Base-by-base conservation (phyloP, 2,888 invertebrate species). In the Cactoblastis cactorum region DNA sequence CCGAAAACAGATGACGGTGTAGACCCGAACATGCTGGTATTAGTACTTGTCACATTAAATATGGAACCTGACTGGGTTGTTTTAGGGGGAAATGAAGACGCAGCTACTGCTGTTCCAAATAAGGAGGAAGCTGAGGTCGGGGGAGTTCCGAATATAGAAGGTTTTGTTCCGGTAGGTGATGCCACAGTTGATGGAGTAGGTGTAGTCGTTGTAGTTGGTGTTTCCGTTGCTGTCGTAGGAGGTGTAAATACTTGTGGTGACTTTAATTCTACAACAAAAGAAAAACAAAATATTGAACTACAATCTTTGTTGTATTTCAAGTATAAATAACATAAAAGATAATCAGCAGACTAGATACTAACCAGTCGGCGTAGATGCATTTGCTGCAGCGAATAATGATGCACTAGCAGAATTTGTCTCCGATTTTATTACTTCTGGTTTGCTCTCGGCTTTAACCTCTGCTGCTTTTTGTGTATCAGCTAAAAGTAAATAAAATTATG, bases 261-360 rank as follows among this genome's bases (percentile, higher is more conserved):
- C 61, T 69, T 72, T 11, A 67, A 17, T 45, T 49, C 78, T 78
- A 68, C 53, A 74, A n/a, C n/a, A n/a, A n/a, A n/a, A n/a, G 61
- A 49, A 24, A 45, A 48, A 50, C 35, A 24, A 38, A 35, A 22
- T 49, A 3, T 46, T 2, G n/a, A n/a, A n/a, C n/a, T n/a, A n/a
- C n/a, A n/a, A n/a, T n/a, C n/a, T n/a, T n/a, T n/a, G n/a, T n/a
- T n/a, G n/a, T n/a, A n/a, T n/a, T n/a, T n/a, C n/a, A n/a, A n/a
- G n/a, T n/a, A n/a, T n/a, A n/a, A n/a, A n/a, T n/a, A n/a, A n/a
- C n/a, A n/a, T n/a, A n/a, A n/a, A n/a, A n/a, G n/a, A n/a, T n/a
- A n/a, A n/a, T n/a, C n/a, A n/a, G n/a, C n/a, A n/a, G n/a, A n/a
- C n/a, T n/a, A n/a, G n/a, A n/a, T n/a, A 38, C 14, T 39, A 63